phyloP scores from a whole-genome alignment of 2,888 invertebrate genomes.

The Meteorus colon region DNA sequence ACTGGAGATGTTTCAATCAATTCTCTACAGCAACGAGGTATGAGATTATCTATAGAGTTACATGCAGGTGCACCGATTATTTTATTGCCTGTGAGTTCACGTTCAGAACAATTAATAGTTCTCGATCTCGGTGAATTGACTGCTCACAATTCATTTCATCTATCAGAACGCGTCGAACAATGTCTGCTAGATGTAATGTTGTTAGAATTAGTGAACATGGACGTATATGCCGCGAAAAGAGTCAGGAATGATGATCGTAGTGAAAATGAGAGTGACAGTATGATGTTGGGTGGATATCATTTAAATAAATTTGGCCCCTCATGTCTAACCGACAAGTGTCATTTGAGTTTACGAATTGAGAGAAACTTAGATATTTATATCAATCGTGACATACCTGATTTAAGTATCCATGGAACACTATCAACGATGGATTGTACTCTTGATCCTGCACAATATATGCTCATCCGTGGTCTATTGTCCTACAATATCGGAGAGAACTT shows the following conservation, averaged over 20 bases:
- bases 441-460: conserved; percentile 88
- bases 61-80: conserved; percentile 88
- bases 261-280: conserved; percentile 56
- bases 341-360: conserved; percentile 86
- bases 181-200: conserved; percentile 84
- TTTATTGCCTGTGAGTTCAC: conserved; percentile 88
- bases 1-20: conserved; percentile 79
- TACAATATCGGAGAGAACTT: conserved; percentile 93
- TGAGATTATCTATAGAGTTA: conserved; percentile 78
- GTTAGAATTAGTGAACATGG: conserved; percentile 84
- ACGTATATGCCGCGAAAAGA: conserved; percentile 81
- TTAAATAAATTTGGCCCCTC: conserved; percentile 78
- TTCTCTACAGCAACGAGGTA: conserved; percentile 66
- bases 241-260: conserved; percentile 58
- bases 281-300: conserved; percentile 74
- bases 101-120: conserved; percentile 84
- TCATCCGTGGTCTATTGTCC: conserved; percentile 89
- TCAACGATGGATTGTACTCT: conserved; percentile 89
- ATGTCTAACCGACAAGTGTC: conserved; percentile 87
- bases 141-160: conserved; percentile 84
- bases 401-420: conserved; percentile 88
- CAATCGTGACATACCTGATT: conserved; percentile 79
- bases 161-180: conserved; percentile 76
- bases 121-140: conserved; percentile 87
- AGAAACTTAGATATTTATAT: conserved; percentile 83